Evolutionary conservation across 1,140 invertebrate species (phyloP).

Genomic region (Grapholita molesta): DNA sequence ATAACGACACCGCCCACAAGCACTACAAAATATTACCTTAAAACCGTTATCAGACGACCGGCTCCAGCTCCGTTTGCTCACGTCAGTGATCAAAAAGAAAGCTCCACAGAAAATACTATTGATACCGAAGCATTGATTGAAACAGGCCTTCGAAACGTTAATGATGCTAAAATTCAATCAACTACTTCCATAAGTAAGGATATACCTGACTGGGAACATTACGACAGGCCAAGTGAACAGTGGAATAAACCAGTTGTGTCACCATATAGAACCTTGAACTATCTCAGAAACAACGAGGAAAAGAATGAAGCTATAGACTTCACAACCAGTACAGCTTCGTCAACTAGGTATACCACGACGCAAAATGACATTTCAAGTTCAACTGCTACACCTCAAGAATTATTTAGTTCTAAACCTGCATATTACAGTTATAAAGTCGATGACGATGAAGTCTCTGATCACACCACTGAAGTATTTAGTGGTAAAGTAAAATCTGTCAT

Average conservation of each 20-base stretch:
- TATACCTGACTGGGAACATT: conserved; percentile 19
- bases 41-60: conserved; percentile 61
- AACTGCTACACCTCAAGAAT: conserved; percentile 30
- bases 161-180: not conserved
- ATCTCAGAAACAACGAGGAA: conserved; percentile 45
- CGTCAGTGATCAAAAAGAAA: conserved; percentile 28
- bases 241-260: conserved; percentile 50
- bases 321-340: conserved; percentile 38
- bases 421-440: conserved; percentile 59
- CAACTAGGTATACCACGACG: conserved; percentile 39
- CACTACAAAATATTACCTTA: conserved; percentile 62
- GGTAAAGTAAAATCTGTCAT: conserved; percentile 59
- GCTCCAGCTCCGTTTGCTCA: conserved; percentile 40
- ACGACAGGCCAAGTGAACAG: conserved; percentile 28
- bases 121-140: conserved; percentile 37
- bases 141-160: conserved; percentile 27
- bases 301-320: conserved; percentile 26
- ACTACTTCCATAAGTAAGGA: conserved; percentile 23
- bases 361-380: conserved; percentile 25
- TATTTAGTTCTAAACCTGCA: conserved; percentile 40
- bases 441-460: conserved; percentile 53
- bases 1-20: conserved; percentile 32
- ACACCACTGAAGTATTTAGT: conserved; percentile 65
- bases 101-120: conserved; percentile 34
- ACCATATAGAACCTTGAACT: conserved; percentile 62